Conservation (phyloP, 2,888 invertebrate genomes). For the Eretmocerus hayati region DNA sequence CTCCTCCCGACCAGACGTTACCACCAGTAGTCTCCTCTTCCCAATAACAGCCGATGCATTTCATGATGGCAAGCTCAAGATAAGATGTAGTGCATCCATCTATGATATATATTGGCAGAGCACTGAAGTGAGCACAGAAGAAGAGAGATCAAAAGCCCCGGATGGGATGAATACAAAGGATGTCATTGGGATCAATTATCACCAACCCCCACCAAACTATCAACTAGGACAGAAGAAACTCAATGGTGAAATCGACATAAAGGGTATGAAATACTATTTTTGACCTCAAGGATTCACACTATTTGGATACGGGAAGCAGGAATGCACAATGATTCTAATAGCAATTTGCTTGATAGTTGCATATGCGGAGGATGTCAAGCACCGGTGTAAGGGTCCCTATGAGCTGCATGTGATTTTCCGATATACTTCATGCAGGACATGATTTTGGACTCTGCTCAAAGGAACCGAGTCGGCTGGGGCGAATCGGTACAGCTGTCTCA, state of each 20-base stretch:
- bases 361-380: too few relatives aligned
- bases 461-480: too few relatives aligned
- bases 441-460: too few relatives aligned
- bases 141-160: slow-evolving; percentile 46
- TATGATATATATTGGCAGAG: slow-evolving; percentile 62
- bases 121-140: slow-evolving; percentile 59
- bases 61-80: slow-evolving; percentile 51
- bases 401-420: too few relatives aligned
- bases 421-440: too few relatives aligned
- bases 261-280: too few relatives aligned
- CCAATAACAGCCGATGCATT: slow-evolving; percentile 51
- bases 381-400: too few relatives aligned
- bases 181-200: slow-evolving; percentile 42
- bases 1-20: not conserved
- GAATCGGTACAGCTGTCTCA: too few relatives aligned
- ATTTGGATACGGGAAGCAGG: too few relatives aligned
- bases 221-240: slow-evolving; percentile 44
- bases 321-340: too few relatives aligned
- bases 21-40: slow-evolving; percentile 49
- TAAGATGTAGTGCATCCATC: slow-evolving; percentile 61
- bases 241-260: slow-evolving; percentile 42
- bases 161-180: slow-evolving; percentile 38
- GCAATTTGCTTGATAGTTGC: too few relatives aligned
- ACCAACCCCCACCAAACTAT: slow-evolving; percentile 44
- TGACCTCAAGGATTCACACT: too few relatives aligned